Evolutionary conservation across 2,888 invertebrate genomes (phyloP), one percentile per base, ranked within the genome.

Genomic region (Thereva nobilitata): DNA sequence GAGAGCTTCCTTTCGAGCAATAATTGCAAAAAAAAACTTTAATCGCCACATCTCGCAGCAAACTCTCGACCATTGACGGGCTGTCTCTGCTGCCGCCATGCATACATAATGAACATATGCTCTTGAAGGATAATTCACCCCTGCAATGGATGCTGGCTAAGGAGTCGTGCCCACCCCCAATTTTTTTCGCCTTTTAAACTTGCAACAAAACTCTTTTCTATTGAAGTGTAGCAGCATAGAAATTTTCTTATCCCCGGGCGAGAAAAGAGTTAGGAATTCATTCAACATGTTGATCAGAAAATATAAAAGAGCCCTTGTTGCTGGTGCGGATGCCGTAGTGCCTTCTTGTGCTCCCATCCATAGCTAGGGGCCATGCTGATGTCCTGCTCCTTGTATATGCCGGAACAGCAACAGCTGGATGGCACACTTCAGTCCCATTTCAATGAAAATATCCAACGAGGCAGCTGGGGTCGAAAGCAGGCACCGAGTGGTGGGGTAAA

Each of bases 361-460:
- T 50, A 61, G 61, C 61, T 50, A 50, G 50, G 49, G 50, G 61
- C 50, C 61, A 50, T 61, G 61, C 61, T 61, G 61, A 61, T 61
- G 61, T 61, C 61, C 61, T 61, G 61, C 61, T 50, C 50, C 35
- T 50, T 61, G 61, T 40, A 61, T 61, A 61, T 41, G 61, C 61
- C 61, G 61, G 61, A 61, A 61, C 61, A 61, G 61, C 61, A 61
- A 61, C 61, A 61, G 61, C 61, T 61, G 61, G 61, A 61, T 61
- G 50, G 61, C 61, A 61, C 61, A 61, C 61, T 61, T 61, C 61
- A 61, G 61, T 50, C 61, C 61, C 61, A 61, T 61, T 61, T 61
- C 61, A 61, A 61, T 61, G 61, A 61, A 61, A 61, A 61, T 61
- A 50, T 50, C 50, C 50, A 40, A 61, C 61, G 61, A 61, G 61